phyloP scores from a whole-genome alignment of 2,113 vertebrate genomes.

The Corythoichthys intestinalis region DNA sequence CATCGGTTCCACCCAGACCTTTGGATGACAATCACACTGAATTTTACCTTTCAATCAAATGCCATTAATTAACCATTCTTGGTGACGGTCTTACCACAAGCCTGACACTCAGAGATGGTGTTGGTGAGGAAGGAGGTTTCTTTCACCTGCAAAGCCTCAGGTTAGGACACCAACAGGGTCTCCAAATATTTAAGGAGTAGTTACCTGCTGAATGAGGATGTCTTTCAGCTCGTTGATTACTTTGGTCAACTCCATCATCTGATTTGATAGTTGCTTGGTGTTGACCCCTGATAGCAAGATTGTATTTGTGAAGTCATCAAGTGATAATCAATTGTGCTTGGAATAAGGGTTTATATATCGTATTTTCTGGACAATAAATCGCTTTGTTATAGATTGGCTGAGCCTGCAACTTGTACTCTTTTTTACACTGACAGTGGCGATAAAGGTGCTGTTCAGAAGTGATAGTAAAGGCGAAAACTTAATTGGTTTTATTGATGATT shows the following conservation, averaged over 20 bases:
- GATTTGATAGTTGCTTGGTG: conserved; percentile 89
- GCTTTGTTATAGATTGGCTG: too few species aligned
- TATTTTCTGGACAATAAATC: too few species aligned
- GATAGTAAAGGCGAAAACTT: too few species aligned
- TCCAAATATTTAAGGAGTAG: conserved; percentile 20
- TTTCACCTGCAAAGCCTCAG: conserved; percentile 80
- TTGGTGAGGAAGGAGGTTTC: conserved; percentile 95
- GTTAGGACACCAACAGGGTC: conserved; percentile 20
- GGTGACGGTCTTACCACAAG: conserved; percentile 81
- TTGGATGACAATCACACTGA: not conserved
- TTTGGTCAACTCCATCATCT: conserved; percentile 93
- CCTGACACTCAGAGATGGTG: conserved; percentile 95
- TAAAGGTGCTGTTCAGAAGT: too few species aligned
- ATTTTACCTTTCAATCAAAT: not conserved
- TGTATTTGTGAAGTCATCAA: not conserved
- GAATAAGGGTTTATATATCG: not conserved
- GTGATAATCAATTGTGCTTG: not conserved
- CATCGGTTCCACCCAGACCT: conserved; percentile 70
- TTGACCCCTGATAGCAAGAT: conserved; percentile 78
- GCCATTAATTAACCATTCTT: not conserved
- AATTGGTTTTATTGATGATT: too few species aligned
- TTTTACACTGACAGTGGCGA: too few species aligned
- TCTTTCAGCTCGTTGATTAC: conserved; percentile 94
- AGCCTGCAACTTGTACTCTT: too few species aligned
- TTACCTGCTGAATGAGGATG: conserved; percentile 94